Evolutionary conservation across 2,888 invertebrate species (phyloP).

Genomic region (Drosophila cracens): DNA sequence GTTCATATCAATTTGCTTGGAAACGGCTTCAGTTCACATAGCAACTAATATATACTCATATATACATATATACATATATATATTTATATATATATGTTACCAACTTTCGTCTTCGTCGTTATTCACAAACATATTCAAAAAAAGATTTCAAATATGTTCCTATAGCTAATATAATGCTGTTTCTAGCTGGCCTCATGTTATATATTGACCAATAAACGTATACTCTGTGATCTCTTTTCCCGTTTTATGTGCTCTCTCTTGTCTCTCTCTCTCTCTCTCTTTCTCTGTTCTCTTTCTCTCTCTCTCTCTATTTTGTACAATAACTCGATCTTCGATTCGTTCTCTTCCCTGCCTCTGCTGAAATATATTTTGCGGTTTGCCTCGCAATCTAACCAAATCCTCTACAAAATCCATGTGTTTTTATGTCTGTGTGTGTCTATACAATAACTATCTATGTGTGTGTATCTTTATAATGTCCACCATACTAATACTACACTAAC

Average conservation of each 20-base stretch:
- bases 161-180: constrained; percentile 56
- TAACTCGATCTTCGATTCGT: constrained; percentile 44
- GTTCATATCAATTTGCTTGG: constrained; percentile 31
- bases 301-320: constrained; percentile 53
- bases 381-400: constrained; percentile 21
- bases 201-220: constrained; percentile 71
- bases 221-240: constrained; percentile 79
- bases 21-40: constrained; percentile 46
- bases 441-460: constrained; percentile 60
- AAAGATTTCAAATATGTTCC: constrained; percentile 33
- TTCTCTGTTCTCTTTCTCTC: constrained; percentile 37
- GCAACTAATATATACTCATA: constrained; percentile 14
- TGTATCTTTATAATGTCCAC: constrained; percentile 26
- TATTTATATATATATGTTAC: not conserved
- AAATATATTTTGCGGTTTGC: constrained; percentile 36
- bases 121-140: constrained; percentile 28
- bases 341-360: constrained; percentile 37
- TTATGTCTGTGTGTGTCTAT: constrained; percentile 45
- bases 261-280: constrained; percentile 48
- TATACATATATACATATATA: constrained; percentile 5
- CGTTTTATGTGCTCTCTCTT: constrained; percentile 79
- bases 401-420: constrained; percentile 40
- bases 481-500: constrained; percentile 34
- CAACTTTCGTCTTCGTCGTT: constrained; percentile 27
- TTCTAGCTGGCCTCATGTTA: constrained; percentile 51